Evolutionary conservation across 2,113 vertebrate species (phyloP), one percentile per base, ranked within the genome.

Genomic region (Corythaeola cristata): DNA sequence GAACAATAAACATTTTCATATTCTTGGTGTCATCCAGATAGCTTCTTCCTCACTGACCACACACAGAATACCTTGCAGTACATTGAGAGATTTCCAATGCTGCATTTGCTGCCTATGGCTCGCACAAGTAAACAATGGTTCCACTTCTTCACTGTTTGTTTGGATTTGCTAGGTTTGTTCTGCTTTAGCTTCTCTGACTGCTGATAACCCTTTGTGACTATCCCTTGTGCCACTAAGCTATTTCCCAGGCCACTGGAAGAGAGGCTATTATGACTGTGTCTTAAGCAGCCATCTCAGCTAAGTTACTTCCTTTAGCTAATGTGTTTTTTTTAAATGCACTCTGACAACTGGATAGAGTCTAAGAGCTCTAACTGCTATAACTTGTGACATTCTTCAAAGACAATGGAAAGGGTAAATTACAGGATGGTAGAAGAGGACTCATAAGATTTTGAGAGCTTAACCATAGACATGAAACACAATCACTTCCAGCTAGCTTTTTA

Each of bases 241-340:
- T 94, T 95, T 95, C 56, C 86, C 83, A 95, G 95, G 76, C 68
- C 1, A 3, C 56, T 69, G 86, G 32, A 66, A 53, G 58, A 92
- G 67, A 84, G 49, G 72, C 27, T 86, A 21, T 58, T 86, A 10
- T 20, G 39, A 60, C 66, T 35, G 14, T 74, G 52, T 74, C 59
- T 80, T 55, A 71, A 66, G 76, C 55, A 88, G 67, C 47, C 52
- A 9, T 24, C 67, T 78, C 64, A 87, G 76, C 72, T 53, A 85
- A 41, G 82, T 85, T 79, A 74, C 15, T 95, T 96, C 94, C 96
- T 90, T 92, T 94, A 78, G 52, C 64, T 95, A 66, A 86, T 45
- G 72, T 1, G 50, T 66, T n/a, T 69, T 72, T 89, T 64, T 69
- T 81, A n/a, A 85, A 80, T 77, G 68, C 0, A 1, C 52, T 83